Evolutionary conservation across 2,888 invertebrate genomes (phyloP), one percentile per base, ranked within the genome.

Genomic region (Tenodera sinensis): DNA sequence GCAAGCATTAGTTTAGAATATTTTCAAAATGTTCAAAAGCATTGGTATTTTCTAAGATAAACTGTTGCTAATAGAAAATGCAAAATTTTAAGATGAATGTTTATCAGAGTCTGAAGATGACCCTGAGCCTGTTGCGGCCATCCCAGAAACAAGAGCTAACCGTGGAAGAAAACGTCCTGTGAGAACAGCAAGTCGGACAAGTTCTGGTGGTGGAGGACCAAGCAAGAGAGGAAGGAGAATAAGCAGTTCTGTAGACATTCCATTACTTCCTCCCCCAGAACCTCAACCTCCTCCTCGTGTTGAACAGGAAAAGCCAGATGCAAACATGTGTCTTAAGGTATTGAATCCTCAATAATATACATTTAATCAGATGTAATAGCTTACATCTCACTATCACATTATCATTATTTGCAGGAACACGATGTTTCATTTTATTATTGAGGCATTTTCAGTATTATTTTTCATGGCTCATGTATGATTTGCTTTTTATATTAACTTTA

Each of bases 251-350:
- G 93, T 93, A 90, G 94, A 94, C 82, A 93, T 94, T 91, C 94
- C 94, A 89, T 93, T 92, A 90, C 93, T 94, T 91, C 94, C 94
- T 84, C 93, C 94, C 81, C 92, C 94, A 34, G 92, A 93, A 92
- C 90, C 91, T 89, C 93, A 90, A 89, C 34, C 91, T 92, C 92
- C 90, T 93, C 92, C 85, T 92, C 92, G 91, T 91, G 90, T 91
- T 93, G 90, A 90, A 71, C 89, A 89, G 82, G 97, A 97, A 93
- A 97, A 97, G 91, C 97, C 97, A 0, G 97, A 97, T 92, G 97
- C 97, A 1, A 97, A 97, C 92, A 97, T 97, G 97, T 97, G 97
- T 92, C 94, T 97, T 81, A 97, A 97, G 94, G 95, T 95, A 92
- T 89, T 25, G 12, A 42, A 12, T 12, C 42, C 12, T 42, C 42